A percentile compares a stretch with the other conserved stretches of the same genome.
Conservation (phyloP, 2,797 vertebrate species). For the Periparus ater region DNA sequence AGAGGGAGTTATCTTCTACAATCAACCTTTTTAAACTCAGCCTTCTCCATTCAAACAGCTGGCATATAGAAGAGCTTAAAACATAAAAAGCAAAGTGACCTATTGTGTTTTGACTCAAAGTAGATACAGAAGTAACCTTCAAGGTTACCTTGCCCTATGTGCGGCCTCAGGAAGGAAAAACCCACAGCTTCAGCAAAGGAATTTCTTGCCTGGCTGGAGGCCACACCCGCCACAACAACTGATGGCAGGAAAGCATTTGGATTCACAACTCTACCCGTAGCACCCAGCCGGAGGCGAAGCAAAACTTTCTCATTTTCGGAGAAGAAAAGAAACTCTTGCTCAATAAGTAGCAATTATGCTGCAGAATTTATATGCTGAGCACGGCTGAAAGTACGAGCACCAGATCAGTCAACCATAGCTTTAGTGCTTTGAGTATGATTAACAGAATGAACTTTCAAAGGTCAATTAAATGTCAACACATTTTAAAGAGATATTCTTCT, state of each 20-base stretch:
- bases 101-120: not conserved
- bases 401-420: constrained; percentile 83
- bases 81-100: not conserved
- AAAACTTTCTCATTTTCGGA: constrained; percentile 78
- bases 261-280: constrained; percentile 66
- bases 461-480: constrained; percentile 83
- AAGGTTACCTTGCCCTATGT: constrained; percentile 58
- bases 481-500: constrained; percentile 76
- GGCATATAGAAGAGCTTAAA: not conserved
- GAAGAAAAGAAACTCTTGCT: constrained; percentile 79
- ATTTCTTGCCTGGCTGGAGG: constrained; percentile 78
- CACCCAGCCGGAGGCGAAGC: constrained; percentile 69
- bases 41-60: not conserved
- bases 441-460: constrained; percentile 88
- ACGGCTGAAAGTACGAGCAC: constrained; percentile 81
- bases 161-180: constrained; percentile 63
- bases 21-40: not conserved
- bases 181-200: constrained; percentile 73
- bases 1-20: not conserved
- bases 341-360: constrained; percentile 83
- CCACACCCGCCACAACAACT: constrained; percentile 72
- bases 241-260: constrained; percentile 77
- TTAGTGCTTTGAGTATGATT: constrained; percentile 87
- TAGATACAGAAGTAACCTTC: not conserved
- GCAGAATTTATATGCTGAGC: constrained; percentile 84